Evolutionary conservation across 2,888 invertebrate species (phyloP), one percentile per base, ranked within the genome.

Genomic region (Tetrapedia diversipes): DNA sequence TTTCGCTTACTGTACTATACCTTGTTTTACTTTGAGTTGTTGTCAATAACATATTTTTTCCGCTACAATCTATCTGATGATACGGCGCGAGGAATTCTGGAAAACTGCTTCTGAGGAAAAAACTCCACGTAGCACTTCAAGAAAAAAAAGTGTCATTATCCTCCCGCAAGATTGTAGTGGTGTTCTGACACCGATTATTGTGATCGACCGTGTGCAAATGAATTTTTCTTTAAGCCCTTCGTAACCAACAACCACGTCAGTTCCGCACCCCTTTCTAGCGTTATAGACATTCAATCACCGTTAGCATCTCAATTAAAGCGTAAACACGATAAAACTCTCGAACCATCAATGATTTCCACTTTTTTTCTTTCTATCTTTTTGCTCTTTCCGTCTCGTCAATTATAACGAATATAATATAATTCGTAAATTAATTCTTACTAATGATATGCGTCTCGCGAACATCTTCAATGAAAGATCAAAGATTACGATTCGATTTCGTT

Each of bases 1-100:
- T 71, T 81, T 86, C 70, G 84, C 79, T 81, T 81, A 86, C 77
- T 81, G 86, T 85, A 79, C 77, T 85, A 84, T 82, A 79, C 78
- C 75, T 86, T 82, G 74, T 86, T 83, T 76, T 87, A 85, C 81
- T 80, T 74, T 73, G 80, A 85, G 71, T 82, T 80, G 71, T 79
- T 84, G 77, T 77, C 67, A 69, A 60, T 74, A 75, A 78, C 43
- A 78, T 84, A 75, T 67, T 47, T 49, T 77, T 65, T 67, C 69
- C 69, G 78, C 83, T 85, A 85, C 72, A 67, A 79, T 77, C 68
- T 79, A 82, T 82, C 53, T 60, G 71, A 79, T 51, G 74, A 71
- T 77, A 65, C 47, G 70, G 69, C 76, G 74, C 67, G 85, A 67
- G 82, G 79, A 77, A 80, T 76, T 71, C 22, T 57, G 60, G 29